Base-by-base conservation (phyloP, 2,113 vertebrate species). In the Phrynocephalus versicolor region DNA sequence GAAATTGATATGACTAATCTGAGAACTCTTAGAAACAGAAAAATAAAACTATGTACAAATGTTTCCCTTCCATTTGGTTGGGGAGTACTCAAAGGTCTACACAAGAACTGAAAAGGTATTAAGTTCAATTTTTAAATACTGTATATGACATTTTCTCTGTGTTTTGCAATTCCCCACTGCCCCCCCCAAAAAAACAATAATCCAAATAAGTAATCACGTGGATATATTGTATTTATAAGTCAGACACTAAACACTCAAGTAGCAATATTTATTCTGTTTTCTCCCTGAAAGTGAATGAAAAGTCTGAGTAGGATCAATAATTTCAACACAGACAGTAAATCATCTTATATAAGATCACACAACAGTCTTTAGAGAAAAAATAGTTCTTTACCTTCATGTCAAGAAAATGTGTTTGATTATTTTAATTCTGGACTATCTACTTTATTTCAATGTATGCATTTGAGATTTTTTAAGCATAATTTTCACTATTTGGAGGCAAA, bases 11-110 rank as follows among this genome's bases (percentile, higher is more conserved):
- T 1, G 82, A 35, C 37, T 37, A 51, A 18, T 83, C 39, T 78
- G 83, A 77, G 14, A 64, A 5, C 78, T 84, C 64, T 41, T 25
- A 77, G 57, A 81, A 86, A 81, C 3, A 81, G 73, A 16, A 85
- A 83, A 90, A 84, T n/a, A 90, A 79, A 89, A 18, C 75, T 8
- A 19, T 0, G 37, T 27, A 58, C 76, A 87, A 92, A 69, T 23
- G 21, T 27, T 19, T 62, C 6, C 14, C 4, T 72, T 35, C 18
- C 15, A 33, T 19, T 79, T 19, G 39, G 41, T 18, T 27, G n/a
- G n/a, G n/a, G n/a, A n/a, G n/a, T n/a, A n/a, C n/a, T n/a, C n/a
- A n/a, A 23, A 82, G 9, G 35, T 79, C 39, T 15, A 72, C 23
- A 62, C 9, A 7, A 19, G 16, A 80, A 73, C 16, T 14, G n/a